A percentile compares a stretch with the other conserved stretches of the same genome.
Evolutionary conservation across 2,888 invertebrate species (phyloP).

Genomic region (Eilema depressum): DNA sequence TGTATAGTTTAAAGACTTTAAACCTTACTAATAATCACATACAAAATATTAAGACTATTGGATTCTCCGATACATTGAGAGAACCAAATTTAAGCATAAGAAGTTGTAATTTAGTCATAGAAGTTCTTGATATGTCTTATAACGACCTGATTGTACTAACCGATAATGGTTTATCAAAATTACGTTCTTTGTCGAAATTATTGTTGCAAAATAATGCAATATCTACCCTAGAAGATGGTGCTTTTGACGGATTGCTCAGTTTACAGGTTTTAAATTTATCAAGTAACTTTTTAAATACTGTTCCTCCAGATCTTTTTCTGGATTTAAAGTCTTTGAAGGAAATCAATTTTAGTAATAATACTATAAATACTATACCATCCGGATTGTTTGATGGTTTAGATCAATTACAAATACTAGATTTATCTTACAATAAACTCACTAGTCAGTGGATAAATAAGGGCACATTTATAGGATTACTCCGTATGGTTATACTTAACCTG

Average conservation of each 20-base stretch:
- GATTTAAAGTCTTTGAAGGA: slow-evolving; percentile 89
- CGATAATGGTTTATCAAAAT: slow-evolving; percentile 90
- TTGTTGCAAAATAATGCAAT: slow-evolving; percentile 92
- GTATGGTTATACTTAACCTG: slow-evolving; percentile 91
- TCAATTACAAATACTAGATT: slow-evolving; percentile 90
- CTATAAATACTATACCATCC: slow-evolving; percentile 91
- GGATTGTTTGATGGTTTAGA: slow-evolving; percentile 91
- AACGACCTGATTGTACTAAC: slow-evolving; percentile 91
- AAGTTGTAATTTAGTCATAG: slow-evolving; percentile 90
- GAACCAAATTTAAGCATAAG: slow-evolving; percentile 86
- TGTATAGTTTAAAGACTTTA: slow-evolving; percentile 89
- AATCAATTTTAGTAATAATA: slow-evolving; percentile 92
- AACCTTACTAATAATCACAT: slow-evolving; percentile 93
- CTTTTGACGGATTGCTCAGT: slow-evolving; percentile 89
- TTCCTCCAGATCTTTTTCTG: slow-evolving; percentile 92
- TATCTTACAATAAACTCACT: slow-evolving; percentile 90
- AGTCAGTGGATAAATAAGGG: slow-evolving; percentile 92
- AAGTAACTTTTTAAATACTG: slow-evolving; percentile 91
- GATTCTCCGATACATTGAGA: slow-evolving; percentile 90
- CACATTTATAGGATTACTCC: slow-evolving; percentile 91
- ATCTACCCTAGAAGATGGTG: slow-evolving; percentile 90
- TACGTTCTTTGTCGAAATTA: slow-evolving; percentile 89
- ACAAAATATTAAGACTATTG: slow-evolving; percentile 91
- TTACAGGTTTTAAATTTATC: slow-evolving; percentile 92
- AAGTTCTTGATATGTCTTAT: slow-evolving; percentile 90